Evolutionary conservation across 1,140 invertebrate genomes (phyloP), one percentile per base, ranked within the genome.

Genomic region (Brachionus calyciflorus): DNA sequence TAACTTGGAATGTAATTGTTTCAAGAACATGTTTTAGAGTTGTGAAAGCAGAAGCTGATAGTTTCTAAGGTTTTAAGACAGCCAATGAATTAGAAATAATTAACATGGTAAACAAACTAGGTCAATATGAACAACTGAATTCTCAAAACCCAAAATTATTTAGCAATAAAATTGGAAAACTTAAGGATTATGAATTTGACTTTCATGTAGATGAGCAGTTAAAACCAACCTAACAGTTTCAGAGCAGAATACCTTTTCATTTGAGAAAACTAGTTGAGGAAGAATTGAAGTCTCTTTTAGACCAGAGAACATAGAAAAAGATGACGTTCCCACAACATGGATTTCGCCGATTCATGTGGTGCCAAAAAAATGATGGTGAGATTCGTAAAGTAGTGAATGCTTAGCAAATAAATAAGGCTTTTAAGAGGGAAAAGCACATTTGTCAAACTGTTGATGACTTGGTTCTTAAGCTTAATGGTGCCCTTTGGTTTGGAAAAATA

Each of bases 331-430:
- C 1, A 82, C 80, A 19, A 79, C 79, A 10, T 83, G 79, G 81
- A 80, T 81, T 9, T 80, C 79, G 17, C 81, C 80, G 0, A 60
- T 82, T 21, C 81, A 83, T 1, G 46, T 83, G 1, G 80, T 81
- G 1, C 65, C 79, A n/a, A 82, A 81, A 46, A 80, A 80, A 51
- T 41, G 68, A 7, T 0, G 53, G 26, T 0, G 68, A 51, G 9
- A 78, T 78, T n/a, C 57, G 76, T 14, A 55, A 28, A 55, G 53
- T 55, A 1, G 53, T 28, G 10, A 28, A 55, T 55, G 53, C 26
- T n/a, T 28, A 55, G 53, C 53, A 53, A 21, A 24, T 53, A 5
- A 53, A 53, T 21, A 53, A 53, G 17, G 49, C 49, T 5, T 24
- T 53, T 9, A 53, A 26, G 28, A 53, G 49, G 28, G 49, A 53